Conservation (phyloP, 2,888 invertebrate genomes). For the Cryptophagus acutangulus region DNA sequence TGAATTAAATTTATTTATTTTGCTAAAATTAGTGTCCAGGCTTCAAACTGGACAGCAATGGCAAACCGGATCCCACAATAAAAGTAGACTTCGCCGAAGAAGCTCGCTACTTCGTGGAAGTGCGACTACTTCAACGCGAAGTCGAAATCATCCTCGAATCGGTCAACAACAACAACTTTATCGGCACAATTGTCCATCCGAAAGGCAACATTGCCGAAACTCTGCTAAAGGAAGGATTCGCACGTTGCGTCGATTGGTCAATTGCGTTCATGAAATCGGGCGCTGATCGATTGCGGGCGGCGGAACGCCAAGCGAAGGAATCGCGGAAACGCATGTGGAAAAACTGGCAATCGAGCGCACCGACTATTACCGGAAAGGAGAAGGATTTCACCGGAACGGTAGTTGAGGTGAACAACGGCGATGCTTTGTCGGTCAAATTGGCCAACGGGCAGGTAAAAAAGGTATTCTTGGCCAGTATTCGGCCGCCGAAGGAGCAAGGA, state of each 20-base stretch:
- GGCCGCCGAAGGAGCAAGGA: conserved; percentile 70
- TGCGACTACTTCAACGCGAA: conserved; percentile 84
- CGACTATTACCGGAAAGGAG: conserved; percentile 69
- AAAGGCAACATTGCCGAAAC: conserved; percentile 83
- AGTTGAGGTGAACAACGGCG: conserved; percentile 89
- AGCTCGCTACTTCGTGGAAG: conserved; percentile 91
- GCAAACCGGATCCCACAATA: conserved; percentile 62
- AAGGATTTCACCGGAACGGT: conserved; percentile 79
- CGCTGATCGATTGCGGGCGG: conserved; percentile 50
- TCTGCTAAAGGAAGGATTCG: conserved; percentile 59
- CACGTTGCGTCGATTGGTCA: conserved; percentile 91
- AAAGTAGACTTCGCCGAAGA: conserved; percentile 77
- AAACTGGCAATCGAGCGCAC: conserved; percentile 75
- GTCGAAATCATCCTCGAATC: conserved; percentile 87
- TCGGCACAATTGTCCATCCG: conserved; percentile 91
- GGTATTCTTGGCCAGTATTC: conserved; percentile 91
- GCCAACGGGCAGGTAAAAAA: conserved; percentile 77
- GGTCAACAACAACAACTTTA: conserved; percentile 86
- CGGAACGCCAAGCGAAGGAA: conserved; percentile 63
- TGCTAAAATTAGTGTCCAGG: conserved; percentile 76
- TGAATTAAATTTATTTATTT: conserved; percentile 4
- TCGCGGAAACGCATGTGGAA: conserved; percentile 85
- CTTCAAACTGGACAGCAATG: conserved; percentile 71
- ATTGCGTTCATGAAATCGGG: conserved; percentile 74
- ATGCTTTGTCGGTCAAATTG: conserved; percentile 82